phyloP scores from a whole-genome alignment of 2,888 invertebrate genomes.

The Orchesella flavescens region DNA sequence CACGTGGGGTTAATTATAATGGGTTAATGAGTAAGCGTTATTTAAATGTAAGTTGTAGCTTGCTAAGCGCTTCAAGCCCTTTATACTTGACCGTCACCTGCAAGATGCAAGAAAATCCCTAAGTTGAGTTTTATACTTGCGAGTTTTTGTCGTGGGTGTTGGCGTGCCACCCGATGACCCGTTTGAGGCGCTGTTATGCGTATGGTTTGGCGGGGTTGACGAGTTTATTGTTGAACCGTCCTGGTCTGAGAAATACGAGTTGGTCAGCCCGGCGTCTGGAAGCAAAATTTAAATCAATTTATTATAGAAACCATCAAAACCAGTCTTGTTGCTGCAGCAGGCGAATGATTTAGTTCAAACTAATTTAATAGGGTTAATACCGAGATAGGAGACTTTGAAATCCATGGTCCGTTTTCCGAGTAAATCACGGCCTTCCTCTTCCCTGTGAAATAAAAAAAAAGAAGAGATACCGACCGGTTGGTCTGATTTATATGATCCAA shows the following conservation, averaged over 20 bases:
- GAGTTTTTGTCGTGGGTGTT: conserved; percentile 77
- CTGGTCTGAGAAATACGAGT: conserved; percentile 82
- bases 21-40: neutral
- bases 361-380: conserved; percentile 8
- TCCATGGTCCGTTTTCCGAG: conserved; percentile 99
- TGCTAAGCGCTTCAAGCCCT: too few relatives aligned
- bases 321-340: too few relatives aligned
- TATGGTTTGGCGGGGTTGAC: conserved; percentile 76
- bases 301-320: too few relatives aligned
- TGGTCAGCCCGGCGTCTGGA: conserved; percentile 90
- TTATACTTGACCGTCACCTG: conserved; percentile 61
- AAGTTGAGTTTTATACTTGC: conserved; percentile 94
- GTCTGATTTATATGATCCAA: too few relatives aligned
- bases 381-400: conserved; percentile 96
- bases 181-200: conserved; percentile 11
- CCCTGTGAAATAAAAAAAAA: conserved; percentile 79
- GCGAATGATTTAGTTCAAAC: too few relatives aligned
- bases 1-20: neutral
- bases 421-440: conserved; percentile 98
- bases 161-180: too few relatives aligned
- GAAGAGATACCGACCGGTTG: too few relatives aligned
- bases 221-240: conserved; percentile 75
- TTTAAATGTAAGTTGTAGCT: neutral
- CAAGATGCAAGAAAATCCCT: conserved; percentile 94
- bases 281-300: neutral